Base-by-base conservation (phyloP, 2,113 vertebrate genomes). In the Elachura formosa region DNA sequence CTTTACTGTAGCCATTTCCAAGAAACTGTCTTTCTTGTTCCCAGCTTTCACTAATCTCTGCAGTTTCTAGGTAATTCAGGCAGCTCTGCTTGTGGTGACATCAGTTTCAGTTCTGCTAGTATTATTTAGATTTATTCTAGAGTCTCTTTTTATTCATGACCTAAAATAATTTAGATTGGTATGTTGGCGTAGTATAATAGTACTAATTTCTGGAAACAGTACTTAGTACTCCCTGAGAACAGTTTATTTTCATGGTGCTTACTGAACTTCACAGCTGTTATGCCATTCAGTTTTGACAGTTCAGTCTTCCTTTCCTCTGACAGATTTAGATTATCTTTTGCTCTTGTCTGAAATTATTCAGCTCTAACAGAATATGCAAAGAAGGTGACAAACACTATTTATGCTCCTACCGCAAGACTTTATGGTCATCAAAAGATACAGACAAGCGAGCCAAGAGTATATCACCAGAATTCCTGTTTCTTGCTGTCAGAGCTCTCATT, bases 1-100 rank as follows among this genome's bases (percentile, higher is more conserved):
- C 56, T 74, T 91, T 84, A 23, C 45, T 68, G 36, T 73, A 74
- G 31, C n/a, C 48, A 55, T 59, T 74, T 85, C 51, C 75, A 96
- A 80, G 43, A 62, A 90, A 79, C 7, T 64, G 40, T 46, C 55
- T 61, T 68, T 66, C 62, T 83, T 68, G 67, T n/a, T 19, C 12
- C 51, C 78, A 89, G 87, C 17, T 58, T n/a, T 87, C 58, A 55
- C 22, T 55, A 26, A 59, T 69, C 71, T 55, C 45, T 40, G 49
- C 21, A 31, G 31, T 73, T 87, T 69, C 69, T 55, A 61, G 56
- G n/a, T 83, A 87, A 36, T 23, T 8, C 7, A 13, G n/a, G 26
- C 19, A 49, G 48, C 26, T 84, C 54, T 62, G 31, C 63, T 86
- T 58, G 43, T 83, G n/a, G 38, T 89, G 78, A 90, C 41, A 45